Evolutionary conservation across 2,888 invertebrate genomes (phyloP).

Genomic region (Chesias legatella): DNA sequence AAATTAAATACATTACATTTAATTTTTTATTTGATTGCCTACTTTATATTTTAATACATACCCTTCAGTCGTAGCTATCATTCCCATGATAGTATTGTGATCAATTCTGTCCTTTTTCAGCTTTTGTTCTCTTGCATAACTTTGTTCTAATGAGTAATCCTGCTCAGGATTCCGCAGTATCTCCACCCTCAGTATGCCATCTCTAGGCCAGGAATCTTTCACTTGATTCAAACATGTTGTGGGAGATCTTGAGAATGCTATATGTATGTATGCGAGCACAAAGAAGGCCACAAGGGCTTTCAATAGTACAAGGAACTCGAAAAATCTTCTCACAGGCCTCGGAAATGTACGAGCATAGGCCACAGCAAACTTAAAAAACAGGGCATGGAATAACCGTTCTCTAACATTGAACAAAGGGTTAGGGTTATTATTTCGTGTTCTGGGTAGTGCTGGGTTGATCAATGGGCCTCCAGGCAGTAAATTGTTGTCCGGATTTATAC

Average conservation of each 20-base stretch:
- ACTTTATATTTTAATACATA: slow-evolving; percentile 52
- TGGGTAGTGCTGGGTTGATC: slow-evolving; percentile 72
- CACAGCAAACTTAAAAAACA: slow-evolving; percentile 95
- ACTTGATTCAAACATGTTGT: slow-evolving; percentile 95
- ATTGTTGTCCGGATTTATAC: slow-evolving; percentile 76
- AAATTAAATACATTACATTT: too few relatives aligned
- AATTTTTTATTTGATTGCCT: too few relatives aligned
- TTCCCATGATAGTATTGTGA: slow-evolving; percentile 80
- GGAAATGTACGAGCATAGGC: slow-evolving; percentile 96
- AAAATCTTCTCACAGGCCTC: slow-evolving; percentile 87
- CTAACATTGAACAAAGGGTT: slow-evolving; percentile 92
- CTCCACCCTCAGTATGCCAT: slow-evolving; percentile 96
- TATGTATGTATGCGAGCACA: slow-evolving; percentile 96
- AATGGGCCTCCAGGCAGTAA: slow-evolving; percentile 78
- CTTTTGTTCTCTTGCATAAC: slow-evolving; percentile 90
- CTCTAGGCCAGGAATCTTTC: slow-evolving; percentile 94
- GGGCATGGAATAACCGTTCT: slow-evolving; percentile 95
- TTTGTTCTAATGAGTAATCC: slow-evolving; percentile 89
- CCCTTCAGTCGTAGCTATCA: slow-evolving; percentile 84
- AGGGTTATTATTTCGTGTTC: slow-evolving; percentile 82
- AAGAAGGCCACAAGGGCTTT: slow-evolving; percentile 91
- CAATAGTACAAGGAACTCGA: slow-evolving; percentile 90
- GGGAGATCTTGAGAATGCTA: slow-evolving; percentile 94
- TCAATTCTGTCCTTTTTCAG: slow-evolving; percentile 84
- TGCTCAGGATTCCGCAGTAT: slow-evolving; percentile 86